Evolutionary conservation across 2,888 invertebrate genomes (phyloP).

Genomic region (Octodonta nipae): DNA sequence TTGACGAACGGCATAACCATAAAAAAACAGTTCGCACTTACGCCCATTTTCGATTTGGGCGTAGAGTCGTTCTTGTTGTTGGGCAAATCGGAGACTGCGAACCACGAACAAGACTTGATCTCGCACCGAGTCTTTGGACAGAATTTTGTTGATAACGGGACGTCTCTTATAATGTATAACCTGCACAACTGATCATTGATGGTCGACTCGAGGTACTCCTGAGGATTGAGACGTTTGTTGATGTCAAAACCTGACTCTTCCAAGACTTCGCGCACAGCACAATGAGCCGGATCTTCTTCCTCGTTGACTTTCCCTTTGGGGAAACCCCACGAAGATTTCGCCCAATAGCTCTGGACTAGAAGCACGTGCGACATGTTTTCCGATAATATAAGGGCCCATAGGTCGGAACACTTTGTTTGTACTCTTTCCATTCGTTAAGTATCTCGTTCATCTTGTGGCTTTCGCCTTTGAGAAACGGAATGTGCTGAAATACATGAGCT

Average conservation of each 20-base stretch:
- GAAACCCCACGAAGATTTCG: slow-evolving; percentile 90
- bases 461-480: slow-evolving; percentile 71
- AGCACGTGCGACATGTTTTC: slow-evolving; percentile 66
- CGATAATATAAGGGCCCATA: slow-evolving; percentile 90
- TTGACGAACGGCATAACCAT: slow-evolving; percentile 92
- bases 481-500: slow-evolving; percentile 75
- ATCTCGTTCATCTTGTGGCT: slow-evolving; percentile 61
- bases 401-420: slow-evolving; percentile 91
- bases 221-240: slow-evolving; percentile 59
- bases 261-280: slow-evolving; percentile 87
- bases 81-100: slow-evolving; percentile 73
- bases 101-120: slow-evolving; percentile 89
- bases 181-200: slow-evolving; percentile 78
- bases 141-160: slow-evolving; percentile 61
- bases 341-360: slow-evolving; percentile 80
- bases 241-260: slow-evolving; percentile 98
- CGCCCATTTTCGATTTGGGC: slow-evolving; percentile 70
- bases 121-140: slow-evolving; percentile 81
- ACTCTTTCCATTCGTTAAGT: slow-evolving; percentile 80
- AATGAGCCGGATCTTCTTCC: slow-evolving; percentile 80
- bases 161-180: slow-evolving; percentile 59
- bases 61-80: slow-evolving; percentile 72
- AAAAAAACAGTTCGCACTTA: slow-evolving; percentile 81
- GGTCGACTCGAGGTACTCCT: slow-evolving; percentile 75
- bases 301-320: slow-evolving; percentile 96